A percentile compares a stretch with the other conserved stretches of the same genome.
Evolutionary conservation across 2,888 invertebrate species (phyloP).

Genomic region (Bimastos eiseni): DNA sequence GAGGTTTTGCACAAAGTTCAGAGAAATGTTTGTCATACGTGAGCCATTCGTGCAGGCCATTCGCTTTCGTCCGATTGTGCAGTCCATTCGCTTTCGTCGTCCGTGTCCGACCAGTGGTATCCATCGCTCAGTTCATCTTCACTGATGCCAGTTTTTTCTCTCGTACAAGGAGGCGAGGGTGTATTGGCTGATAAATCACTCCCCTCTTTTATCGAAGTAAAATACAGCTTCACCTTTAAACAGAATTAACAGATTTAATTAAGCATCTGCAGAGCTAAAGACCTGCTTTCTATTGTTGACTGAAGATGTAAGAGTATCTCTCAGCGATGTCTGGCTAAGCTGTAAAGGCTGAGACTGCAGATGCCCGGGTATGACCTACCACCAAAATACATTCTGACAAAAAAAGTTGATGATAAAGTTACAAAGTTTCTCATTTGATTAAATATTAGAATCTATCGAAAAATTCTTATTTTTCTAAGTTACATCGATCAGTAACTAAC

Average conservation of each 20-base stretch:
- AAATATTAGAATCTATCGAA: neutral
- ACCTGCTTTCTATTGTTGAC: neutral
- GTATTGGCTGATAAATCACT: neutral
- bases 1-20: neutral
- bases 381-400: too few relatives aligned
- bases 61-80: neutral
- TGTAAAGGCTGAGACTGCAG: too few relatives aligned
- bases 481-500: neutral
- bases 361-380: too few relatives aligned
- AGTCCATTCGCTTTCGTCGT: neutral
- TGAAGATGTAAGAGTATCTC: too few relatives aligned
- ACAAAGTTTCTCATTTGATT: neutral
- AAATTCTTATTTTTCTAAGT: neutral
- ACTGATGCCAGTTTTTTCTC: neutral
- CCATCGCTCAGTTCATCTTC: slow-evolving; percentile 18
- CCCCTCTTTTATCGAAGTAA: neutral
- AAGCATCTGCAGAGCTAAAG: neutral
- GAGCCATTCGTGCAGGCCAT: neutral
- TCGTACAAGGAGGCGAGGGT: neutral
- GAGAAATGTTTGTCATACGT: slow-evolving; percentile 3
- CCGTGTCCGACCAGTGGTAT: neutral
- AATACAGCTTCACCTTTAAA: slow-evolving; percentile 22
- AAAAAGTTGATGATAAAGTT: neutral
- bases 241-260: neutral
- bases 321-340: too few relatives aligned